A percentile compares a stretch with the other conserved stretches of the same genome.
Evolutionary conservation across 1,140 invertebrate species (phyloP).

Genomic region (Hycleus phaleratus): DNA sequence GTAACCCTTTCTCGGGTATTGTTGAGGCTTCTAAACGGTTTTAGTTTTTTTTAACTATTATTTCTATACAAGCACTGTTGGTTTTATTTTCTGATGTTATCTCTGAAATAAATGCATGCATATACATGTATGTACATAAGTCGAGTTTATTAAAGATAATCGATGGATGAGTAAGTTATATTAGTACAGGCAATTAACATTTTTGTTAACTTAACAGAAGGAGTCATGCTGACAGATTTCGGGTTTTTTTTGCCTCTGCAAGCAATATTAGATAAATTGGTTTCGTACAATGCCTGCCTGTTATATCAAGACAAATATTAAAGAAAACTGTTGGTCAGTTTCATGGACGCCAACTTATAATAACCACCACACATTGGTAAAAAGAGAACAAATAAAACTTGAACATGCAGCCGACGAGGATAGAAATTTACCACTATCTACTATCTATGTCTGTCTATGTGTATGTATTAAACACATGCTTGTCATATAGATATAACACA

Average conservation of each 20-base stretch:
- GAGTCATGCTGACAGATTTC: constrained; percentile 26
- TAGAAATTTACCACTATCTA: not conserved
- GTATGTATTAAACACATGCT: constrained; percentile 18
- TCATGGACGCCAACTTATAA: too few relatives aligned
- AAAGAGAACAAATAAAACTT: too few relatives aligned
- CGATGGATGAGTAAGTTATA: constrained; percentile 34
- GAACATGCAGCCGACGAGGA: too few relatives aligned
- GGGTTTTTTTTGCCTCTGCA: constrained; percentile 6
- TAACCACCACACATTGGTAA: too few relatives aligned
- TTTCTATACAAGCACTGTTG: too few relatives aligned
- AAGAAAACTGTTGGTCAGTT: too few relatives aligned
- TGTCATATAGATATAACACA: constrained; percentile 9
- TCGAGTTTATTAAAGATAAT: constrained; percentile 15
- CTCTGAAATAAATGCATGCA: too few relatives aligned
- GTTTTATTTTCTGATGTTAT: too few relatives aligned
- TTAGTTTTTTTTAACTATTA: too few relatives aligned
- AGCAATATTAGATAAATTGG: constrained; percentile 12
- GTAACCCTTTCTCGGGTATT: too few relatives aligned
- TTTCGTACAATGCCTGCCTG: constrained; percentile 12
- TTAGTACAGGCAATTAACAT: constrained; percentile 37
- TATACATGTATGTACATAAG: too few relatives aligned
- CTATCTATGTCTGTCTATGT: constrained; percentile 10
- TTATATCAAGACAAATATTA: not conserved
- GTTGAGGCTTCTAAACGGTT: too few relatives aligned
- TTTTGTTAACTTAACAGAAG: constrained; percentile 27